A percentile compares a stretch with the other conserved stretches of the same genome.
phyloP scores from a whole-genome alignment of 2,113 vertebrate species.

The Tychaedon coryphoeus region DNA sequence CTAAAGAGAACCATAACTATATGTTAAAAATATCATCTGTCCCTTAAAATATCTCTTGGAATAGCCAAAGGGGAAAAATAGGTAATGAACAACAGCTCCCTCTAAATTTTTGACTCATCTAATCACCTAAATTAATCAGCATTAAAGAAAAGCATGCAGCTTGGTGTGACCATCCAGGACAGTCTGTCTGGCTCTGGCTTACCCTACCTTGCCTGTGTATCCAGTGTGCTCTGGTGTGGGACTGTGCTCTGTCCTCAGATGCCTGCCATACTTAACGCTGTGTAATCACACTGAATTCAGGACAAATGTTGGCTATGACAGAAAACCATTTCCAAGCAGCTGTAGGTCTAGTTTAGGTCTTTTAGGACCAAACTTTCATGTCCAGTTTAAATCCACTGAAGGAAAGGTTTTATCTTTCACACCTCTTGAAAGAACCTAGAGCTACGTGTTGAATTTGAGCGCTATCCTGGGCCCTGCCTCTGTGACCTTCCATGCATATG shows the following conservation, averaged over 20 bases:
- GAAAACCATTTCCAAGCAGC: neutral
- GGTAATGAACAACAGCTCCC: neutral
- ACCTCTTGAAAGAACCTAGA: neutral
- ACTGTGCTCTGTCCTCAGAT: neutral
- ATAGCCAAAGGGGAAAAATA: neutral
- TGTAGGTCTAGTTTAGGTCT: neutral
- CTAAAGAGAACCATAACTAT: neutral
- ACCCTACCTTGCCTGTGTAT: neutral
- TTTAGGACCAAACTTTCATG: neutral
- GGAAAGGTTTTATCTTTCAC: neutral
- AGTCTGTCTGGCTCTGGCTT: neutral
- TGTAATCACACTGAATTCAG: neutral
- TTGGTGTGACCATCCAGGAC: neutral
- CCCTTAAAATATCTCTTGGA: neutral
- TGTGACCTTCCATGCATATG: neutral
- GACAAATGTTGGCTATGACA: neutral
- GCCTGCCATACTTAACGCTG: neutral
- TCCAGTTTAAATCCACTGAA: neutral
- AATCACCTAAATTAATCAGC: neutral
- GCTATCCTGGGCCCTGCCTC: neutral
- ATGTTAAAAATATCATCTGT: neutral
- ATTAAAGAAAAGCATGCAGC: neutral
- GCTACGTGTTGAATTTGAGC: neutral
- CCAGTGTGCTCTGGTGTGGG: neutral
- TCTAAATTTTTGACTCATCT: neutral